These are phyloP conservation scores for Aricia artaxerxes DNA, from an alignment of 2,888 invertebrate species.

Conservation along the genomic window DNA sequence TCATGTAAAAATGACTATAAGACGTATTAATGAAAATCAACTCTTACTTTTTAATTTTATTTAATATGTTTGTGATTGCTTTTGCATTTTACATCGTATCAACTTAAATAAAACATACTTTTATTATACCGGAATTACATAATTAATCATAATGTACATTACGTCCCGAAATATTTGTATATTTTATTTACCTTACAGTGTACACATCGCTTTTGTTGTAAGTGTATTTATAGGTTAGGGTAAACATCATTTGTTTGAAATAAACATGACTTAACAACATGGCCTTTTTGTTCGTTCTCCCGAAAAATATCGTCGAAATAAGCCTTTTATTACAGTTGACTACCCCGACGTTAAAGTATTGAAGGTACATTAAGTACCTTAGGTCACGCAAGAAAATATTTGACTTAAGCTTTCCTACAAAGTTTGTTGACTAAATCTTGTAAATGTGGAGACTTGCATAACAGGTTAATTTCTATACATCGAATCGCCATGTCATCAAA, in stretches of 20 bases:
- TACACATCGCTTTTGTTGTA: slow-evolving; percentile 29
- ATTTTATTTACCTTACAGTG: slow-evolving; percentile 24
- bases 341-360: slow-evolving; percentile 40
- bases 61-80: neutral
- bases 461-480: neutral
- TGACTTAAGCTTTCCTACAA: slow-evolving; percentile 9
- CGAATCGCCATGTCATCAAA: neutral
- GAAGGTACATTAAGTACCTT: slow-evolving; percentile 40
- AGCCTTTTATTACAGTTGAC: slow-evolving; percentile 36
- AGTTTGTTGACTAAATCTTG: slow-evolving; percentile 40
- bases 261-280: slow-evolving; percentile 29
- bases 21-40: no score
- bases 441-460: slow-evolving; percentile 18
- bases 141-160: neutral
- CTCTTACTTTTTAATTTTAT: no score
- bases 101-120: neutral
- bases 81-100: neutral
- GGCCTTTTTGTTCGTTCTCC: slow-evolving; percentile 27
- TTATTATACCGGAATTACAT: neutral
- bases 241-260: slow-evolving; percentile 30
- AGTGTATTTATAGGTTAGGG: slow-evolving; percentile 29
- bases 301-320: slow-evolving; percentile 32
- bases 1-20: neutral
- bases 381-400: slow-evolving; percentile 39
- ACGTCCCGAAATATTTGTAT: neutral